phyloP scores from a whole-genome alignment of 1,140 invertebrate species.

The Drosophila lacteicornis region DNA sequence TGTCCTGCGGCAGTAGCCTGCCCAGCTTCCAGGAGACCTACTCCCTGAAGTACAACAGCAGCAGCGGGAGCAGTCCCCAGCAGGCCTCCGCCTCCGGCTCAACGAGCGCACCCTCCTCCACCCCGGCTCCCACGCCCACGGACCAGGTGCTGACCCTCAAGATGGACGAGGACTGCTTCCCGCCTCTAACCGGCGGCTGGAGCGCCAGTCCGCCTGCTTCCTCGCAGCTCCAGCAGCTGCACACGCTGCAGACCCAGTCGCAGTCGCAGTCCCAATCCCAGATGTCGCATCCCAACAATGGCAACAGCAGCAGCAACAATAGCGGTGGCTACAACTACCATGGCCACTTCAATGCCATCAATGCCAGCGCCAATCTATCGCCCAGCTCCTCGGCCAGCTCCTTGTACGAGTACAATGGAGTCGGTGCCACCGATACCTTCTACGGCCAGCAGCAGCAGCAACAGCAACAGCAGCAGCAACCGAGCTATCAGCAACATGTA shows the following conservation, averaged over 20 bases:
- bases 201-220: constrained; percentile 53
- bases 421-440: constrained; percentile 50
- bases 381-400: constrained; percentile 76
- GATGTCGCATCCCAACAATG: constrained; percentile 41
- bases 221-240: constrained; percentile 59
- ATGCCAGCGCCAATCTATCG: constrained; percentile 67
- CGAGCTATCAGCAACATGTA: constrained; percentile 73
- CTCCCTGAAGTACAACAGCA: constrained; percentile 87
- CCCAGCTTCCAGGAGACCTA: constrained; percentile 95
- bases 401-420: constrained; percentile 68
- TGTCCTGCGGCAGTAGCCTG: constrained; percentile 87
- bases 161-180: constrained; percentile 92
- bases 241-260: constrained; percentile 60
- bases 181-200: constrained; percentile 58
- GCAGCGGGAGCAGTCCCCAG: constrained; percentile 62
- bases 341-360: constrained; percentile 77
- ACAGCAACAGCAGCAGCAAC: constrained; percentile 53
- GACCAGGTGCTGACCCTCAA: constrained; percentile 87
- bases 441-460: constrained; percentile 66
- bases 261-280: constrained; percentile 45
- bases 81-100: constrained; percentile 44
- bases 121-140: constrained; percentile 60
- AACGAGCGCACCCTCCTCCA: constrained; percentile 41
- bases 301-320: constrained; percentile 49
- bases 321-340: constrained; percentile 72